Percentiles rank a stretch among this genome's conserved stretches.
These are phyloP conservation scores for Caprella mutica DNA, from an alignment of 2,888 invertebrate species.

Conservation along the genomic window DNA sequence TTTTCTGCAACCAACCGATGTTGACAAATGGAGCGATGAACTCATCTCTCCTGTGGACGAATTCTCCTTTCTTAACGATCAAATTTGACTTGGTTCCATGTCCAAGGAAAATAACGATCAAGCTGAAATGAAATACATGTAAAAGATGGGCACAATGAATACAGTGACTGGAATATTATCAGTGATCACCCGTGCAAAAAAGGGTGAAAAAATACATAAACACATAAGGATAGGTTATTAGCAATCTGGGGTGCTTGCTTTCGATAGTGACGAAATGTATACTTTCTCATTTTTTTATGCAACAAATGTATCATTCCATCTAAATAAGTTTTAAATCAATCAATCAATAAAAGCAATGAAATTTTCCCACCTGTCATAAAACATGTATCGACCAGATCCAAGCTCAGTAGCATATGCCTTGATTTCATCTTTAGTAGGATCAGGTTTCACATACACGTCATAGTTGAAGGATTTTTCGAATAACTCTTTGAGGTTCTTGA, in stretches of 20 bases:
- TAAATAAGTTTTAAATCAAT: no score
- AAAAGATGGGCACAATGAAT: no score
- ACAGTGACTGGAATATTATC: no score
- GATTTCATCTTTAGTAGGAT: slow-evolving; percentile 20
- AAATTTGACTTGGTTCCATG: slow-evolving; percentile 22
- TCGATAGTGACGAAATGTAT: no score
- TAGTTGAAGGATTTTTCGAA: slow-evolving; percentile 26
- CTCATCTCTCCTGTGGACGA: slow-evolving; percentile 18
- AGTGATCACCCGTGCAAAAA: no score
- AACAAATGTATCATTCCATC: no score
- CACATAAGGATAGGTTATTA: no score
- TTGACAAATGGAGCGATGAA: slow-evolving; percentile 26
- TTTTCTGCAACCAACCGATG: slow-evolving; percentile 25
- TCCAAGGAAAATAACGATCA: slow-evolving; percentile 30
- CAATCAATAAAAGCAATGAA: no score
- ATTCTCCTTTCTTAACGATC: slow-evolving; percentile 8
- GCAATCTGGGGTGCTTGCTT: no score
- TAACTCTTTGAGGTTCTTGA: slow-evolving; percentile 14
- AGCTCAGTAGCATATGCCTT: slow-evolving; percentile 21
- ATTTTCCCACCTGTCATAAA: slow-evolving; percentile 31
- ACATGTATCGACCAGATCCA: slow-evolving; percentile 23
- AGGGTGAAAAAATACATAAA: no score
- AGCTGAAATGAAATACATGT: no score
- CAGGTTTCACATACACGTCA: slow-evolving; percentile 20
- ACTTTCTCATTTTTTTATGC: no score